Base-by-base conservation (phyloP, 2,888 invertebrate genomes). In the Labia minor region DNA sequence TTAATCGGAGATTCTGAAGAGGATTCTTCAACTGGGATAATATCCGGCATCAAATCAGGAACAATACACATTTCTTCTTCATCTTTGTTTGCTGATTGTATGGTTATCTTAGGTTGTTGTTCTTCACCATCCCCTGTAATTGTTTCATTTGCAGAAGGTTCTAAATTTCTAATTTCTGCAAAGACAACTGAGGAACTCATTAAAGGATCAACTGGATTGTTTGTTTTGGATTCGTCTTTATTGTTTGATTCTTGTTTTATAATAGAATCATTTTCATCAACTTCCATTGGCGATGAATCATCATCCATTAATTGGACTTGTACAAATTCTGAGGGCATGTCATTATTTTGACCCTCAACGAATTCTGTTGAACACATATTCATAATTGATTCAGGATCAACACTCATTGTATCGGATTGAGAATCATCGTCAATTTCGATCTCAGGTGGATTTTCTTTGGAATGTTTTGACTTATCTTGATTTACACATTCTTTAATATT, bases 271-370 rank as follows among this genome's bases (percentile, higher is more conserved):
- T 14, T 65, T 10, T 21, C 16, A 1, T 33, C 11, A 11, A 69
- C 63, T 37, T 21, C 18, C 26, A 16, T 21, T 49, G 65, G 26
- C 19, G 64, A 37, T 20, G 37, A 6, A 1, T 62, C 6, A 10
- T 67, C 62, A 19, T 65, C 63, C 0, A 2, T n/a, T 8, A 14
- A 8, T 20, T 26, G 21, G 72, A 67, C 74, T 73, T 63, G 74
- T 73, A 21, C 49, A 16, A 49, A 49, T 49, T 49, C 49, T 16
- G 49, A 75, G 70, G 69, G 75, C 74, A 66, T 74, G 74, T 72
- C 80, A 80, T 78, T 81, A 78, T 67, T 81, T 79, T 8, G 82
- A 81, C 6, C 83, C 80, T 10, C 81, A 81, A 69, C 82, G 80
- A 77, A 83, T n/a, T 37, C 21, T 4, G 18, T 49, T 21, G 21